These are phyloP conservation scores for Aphelinus certus DNA, from an alignment of 1,140 invertebrate species.

Conservation along the genomic window DNA sequence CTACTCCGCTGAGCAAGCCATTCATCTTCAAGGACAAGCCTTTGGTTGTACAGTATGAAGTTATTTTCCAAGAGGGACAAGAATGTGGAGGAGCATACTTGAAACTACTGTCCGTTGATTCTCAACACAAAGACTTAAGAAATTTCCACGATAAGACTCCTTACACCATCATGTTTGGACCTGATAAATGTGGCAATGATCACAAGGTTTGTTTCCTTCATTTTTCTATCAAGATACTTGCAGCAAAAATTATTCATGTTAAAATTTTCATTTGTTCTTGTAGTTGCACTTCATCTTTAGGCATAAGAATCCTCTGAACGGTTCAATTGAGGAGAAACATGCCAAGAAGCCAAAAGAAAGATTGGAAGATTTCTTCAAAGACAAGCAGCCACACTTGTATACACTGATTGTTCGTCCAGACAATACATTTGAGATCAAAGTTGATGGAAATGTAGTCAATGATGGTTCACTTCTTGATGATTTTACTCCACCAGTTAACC, in stretches of 20 bases:
- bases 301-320: conserved; percentile 94
- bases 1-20: conserved; percentile 80
- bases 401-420: conserved; percentile 90
- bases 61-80: conserved; percentile 89
- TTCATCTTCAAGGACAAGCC: conserved; percentile 90
- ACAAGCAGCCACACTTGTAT: conserved; percentile 95
- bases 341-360: conserved; percentile 88
- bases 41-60: conserved; percentile 95
- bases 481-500: conserved; percentile 93
- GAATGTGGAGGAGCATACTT: conserved; percentile 99
- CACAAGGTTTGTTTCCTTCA: conserved; percentile 73
- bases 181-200: conserved; percentile 98
- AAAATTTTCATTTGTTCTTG: conserved; percentile 46
- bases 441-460: conserved; percentile 84
- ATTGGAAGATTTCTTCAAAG: conserved; percentile 90
- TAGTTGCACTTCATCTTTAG: conserved; percentile 96
- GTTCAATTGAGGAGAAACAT: conserved; percentile 88
- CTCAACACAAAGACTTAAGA: conserved; percentile 77
- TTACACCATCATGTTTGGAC: conserved; percentile 99
- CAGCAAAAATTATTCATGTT: conserved; percentile 30
- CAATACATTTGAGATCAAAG: conserved; percentile 78
- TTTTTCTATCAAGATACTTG: too few relatives aligned
- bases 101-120: conserved; percentile 83
- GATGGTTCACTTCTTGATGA: conserved; percentile 89
- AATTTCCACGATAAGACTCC: conserved; percentile 95